Base-by-base conservation (phyloP, 2,797 vertebrate genomes). In the Hydrocynus forskahlii region DNA sequence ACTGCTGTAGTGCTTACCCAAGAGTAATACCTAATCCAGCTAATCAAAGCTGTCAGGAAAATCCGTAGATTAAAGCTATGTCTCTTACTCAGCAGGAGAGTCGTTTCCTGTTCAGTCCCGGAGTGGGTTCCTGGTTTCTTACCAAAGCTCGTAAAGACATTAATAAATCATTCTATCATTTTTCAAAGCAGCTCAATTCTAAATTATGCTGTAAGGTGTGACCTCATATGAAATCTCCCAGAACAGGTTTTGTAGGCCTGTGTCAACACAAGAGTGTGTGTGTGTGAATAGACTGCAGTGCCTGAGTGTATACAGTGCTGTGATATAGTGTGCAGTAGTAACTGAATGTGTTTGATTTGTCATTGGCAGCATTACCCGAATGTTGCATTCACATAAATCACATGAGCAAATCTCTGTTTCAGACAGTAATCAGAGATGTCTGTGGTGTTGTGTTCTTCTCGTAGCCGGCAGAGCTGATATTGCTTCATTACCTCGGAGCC, bases 401-500 rank as follows among this genome's bases (percentile, higher is more conserved):
- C 5, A 21, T 3, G 12, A 21, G 0, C 4, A 23, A 54, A 66
- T 43, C 12, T 60, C 21, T 16, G 29, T 40, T 14, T 7, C 45
- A 48, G 13, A 13, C 13, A 52, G 48, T 52, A 52, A 52, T 14
- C 48, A 52, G 12, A 4, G 13, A 12, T 52, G 48, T 52, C 1
- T 12, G 13, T 52, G 10, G 10, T 81, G 43, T 68, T 78, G 77
- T 86, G 75, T 84, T 70, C 43, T 71, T 74, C 25, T 74, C 77
- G 45, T 87, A 95, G 94, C 91, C 92, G 0, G 23, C 1, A 1
- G 78, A 90, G 78, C 75, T 95, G 74, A 0, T 69, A 0, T 67
- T 94, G 67, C 85, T 90, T 63, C 95, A 95, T 89, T 89, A 92
- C 85, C 48, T 95, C 1, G 94, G 94, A 63, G 94, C 95, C 12